Base-by-base conservation (phyloP, 2,113 vertebrate species). In the Platysternon megacephalum region DNA sequence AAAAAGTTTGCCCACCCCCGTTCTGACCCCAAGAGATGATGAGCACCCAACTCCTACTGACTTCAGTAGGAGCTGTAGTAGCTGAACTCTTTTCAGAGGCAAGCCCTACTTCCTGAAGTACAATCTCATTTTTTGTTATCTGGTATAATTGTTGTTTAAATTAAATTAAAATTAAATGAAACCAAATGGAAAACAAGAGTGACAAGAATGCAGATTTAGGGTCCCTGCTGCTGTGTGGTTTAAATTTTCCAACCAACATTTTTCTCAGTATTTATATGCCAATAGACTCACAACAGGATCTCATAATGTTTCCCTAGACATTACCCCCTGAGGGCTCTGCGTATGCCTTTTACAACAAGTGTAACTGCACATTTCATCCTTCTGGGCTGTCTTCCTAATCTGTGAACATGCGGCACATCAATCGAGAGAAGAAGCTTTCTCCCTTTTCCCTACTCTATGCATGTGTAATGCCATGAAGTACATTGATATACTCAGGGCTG, bases 1-100 rank as follows among this genome's bases (percentile, higher is more conserved):
- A 49, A 49, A 49, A 49, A 5, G 49, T 49, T 49, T 49, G 14
- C 49, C 49, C 49, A 16, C 49, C 13, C 49, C 49, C 4, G 28
- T 76, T 85, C 29, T 3, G 3, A n/a, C 17, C 49, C 48, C 51
- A 42, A 87, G 72, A 84, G 83, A 48, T 80, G 84, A 79, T 52
- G 79, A 78, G 76, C 90, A 79, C 84, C n/a, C 42, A 42, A 26
- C 22, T 44, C 39, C 88, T 82, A 35, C 5, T 0, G 78, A 42
- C 13, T n/a, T 65, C 48, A 85, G 82, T 26, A 35, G 90, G 51
- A 58, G 49, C 49, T n/a, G 46, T 21, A 68, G 72, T 79, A 14
- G 48, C 0, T 0, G 0, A 1, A 44, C 12, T 13, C 12, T 0
- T 21, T 52, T 61, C 16, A 39, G 89, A 74, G 29, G 81, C n/a